Conservation (phyloP, 2,888 invertebrate species). For the Schrankia costaestrigalis region DNA sequence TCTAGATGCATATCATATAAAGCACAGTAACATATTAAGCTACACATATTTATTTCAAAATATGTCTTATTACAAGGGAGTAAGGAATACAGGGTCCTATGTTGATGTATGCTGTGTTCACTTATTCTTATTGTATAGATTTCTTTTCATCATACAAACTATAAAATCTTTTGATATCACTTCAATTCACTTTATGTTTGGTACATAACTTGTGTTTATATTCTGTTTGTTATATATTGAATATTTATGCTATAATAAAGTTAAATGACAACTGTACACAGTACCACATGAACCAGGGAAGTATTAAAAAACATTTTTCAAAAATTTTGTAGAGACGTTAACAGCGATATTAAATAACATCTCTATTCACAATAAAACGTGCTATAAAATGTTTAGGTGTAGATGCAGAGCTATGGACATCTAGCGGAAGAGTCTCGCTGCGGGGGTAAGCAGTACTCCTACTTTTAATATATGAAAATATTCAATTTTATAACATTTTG, state of each 20-base stretch:
- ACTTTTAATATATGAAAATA: conserved; percentile 70
- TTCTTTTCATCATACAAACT: conserved; percentile 22
- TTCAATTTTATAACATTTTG: conserved; percentile 78
- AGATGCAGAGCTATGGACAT: conserved; percentile 25
- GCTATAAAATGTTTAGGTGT: conserved; percentile 49
- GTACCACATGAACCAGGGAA: conserved; percentile 41
- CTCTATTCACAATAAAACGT: conserved; percentile 73
- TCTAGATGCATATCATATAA: too few species aligned
- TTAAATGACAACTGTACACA: conserved; percentile 44
- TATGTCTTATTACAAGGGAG: too few species aligned
- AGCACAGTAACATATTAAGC: too few species aligned
- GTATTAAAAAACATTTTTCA: conserved; percentile 45
- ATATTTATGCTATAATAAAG: conserved; percentile 62
- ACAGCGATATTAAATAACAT: conserved; percentile 77
- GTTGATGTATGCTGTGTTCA: too few species aligned
- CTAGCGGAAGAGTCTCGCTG: conserved; percentile 58
- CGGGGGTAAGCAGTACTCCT: conserved; percentile 56
- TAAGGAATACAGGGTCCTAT: too few species aligned
- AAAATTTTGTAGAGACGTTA: conserved; percentile 67
- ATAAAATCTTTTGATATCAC: conserved; percentile 12
- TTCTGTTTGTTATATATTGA: conserved; percentile 44
- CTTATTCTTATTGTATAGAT: too few species aligned
- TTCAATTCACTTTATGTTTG: conserved; percentile 12
- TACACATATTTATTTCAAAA: too few species aligned
- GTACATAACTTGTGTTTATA: conserved; percentile 15